Conservation (phyloP, 1,140 invertebrate species). For the Galleria mellonella region DNA sequence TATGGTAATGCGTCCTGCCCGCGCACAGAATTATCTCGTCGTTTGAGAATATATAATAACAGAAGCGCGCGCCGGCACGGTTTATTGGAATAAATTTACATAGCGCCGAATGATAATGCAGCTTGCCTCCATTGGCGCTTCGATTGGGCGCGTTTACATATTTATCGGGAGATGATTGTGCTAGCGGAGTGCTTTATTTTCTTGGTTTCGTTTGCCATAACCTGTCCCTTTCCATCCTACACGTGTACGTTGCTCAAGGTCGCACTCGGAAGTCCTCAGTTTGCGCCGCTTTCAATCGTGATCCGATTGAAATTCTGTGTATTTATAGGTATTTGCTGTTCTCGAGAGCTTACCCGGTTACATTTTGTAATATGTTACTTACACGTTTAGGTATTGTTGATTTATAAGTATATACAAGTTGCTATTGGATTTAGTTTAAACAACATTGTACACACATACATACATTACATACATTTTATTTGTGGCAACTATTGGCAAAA, state of each 20-base stretch:
- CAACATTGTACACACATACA: no score
- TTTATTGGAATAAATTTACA: slow-evolving; percentile 74
- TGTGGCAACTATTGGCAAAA: no score
- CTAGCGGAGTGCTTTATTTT: slow-evolving; percentile 38
- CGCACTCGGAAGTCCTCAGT: not conserved
- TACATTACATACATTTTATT: no score
- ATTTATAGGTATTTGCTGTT: not conserved
- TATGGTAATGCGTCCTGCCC: slow-evolving; percentile 59
- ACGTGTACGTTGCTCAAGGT: not conserved
- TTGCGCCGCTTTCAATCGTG: not conserved
- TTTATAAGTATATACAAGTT: no score
- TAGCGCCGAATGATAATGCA: slow-evolving; percentile 51
- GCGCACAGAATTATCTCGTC: slow-evolving; percentile 62
- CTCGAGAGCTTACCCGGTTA: not conserved
- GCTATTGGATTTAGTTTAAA: no score
- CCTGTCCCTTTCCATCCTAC: slow-evolving; percentile 1
- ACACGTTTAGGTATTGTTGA: no score
- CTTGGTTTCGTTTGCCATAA: slow-evolving; percentile 6
- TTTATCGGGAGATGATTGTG: slow-evolving; percentile 57
- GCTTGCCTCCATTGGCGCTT: slow-evolving; percentile 27
- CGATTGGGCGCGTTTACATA: slow-evolving; percentile 63
- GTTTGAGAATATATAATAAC: slow-evolving; percentile 71
- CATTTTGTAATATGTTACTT: not conserved
- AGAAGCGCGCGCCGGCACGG: slow-evolving; percentile 33
- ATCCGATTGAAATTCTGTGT: slow-evolving; percentile 5